Conservation (phyloP, 2,797 vertebrate genomes). For the Muscicapa comitata region DNA sequence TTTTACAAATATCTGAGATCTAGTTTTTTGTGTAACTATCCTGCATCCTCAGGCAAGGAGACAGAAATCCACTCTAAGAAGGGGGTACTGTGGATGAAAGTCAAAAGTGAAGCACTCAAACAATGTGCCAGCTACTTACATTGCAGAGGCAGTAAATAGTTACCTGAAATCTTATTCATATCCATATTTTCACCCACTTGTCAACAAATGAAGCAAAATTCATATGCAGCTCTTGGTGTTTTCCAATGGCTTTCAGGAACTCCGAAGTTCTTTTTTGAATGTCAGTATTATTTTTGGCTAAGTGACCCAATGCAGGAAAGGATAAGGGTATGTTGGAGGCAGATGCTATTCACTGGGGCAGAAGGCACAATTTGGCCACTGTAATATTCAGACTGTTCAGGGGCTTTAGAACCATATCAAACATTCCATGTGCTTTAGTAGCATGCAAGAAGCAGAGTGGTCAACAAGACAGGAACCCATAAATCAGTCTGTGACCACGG, state of each 20-base stretch:
- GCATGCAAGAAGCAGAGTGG: not conserved
- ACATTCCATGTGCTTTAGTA: not conserved
- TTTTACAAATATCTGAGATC: not conserved
- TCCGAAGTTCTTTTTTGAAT: not conserved
- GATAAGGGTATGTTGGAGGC: rapidly evolving
- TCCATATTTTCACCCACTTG: not conserved
- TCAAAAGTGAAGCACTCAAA: not conserved
- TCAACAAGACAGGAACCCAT: not conserved
- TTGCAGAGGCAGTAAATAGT: not conserved
- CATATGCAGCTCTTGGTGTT: not conserved
- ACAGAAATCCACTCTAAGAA: not conserved
- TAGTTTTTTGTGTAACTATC: not conserved
- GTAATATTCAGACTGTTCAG: rapidly evolving
- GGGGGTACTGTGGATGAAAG: not conserved
- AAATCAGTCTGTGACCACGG: not conserved
- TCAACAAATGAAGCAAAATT: not conserved
- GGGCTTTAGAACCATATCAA: not conserved
- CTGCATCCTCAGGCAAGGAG: not conserved
- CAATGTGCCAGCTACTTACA: not conserved
- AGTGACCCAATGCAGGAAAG: not conserved
- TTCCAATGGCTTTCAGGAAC: not conserved
- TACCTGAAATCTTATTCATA: not conserved
- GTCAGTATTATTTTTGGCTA: not conserved
- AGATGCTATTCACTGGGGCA: not conserved
- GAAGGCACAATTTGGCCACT: not conserved